phyloP scores from a whole-genome alignment of 1,140 invertebrate genomes.

The Drosophila grimshawi region DNA sequence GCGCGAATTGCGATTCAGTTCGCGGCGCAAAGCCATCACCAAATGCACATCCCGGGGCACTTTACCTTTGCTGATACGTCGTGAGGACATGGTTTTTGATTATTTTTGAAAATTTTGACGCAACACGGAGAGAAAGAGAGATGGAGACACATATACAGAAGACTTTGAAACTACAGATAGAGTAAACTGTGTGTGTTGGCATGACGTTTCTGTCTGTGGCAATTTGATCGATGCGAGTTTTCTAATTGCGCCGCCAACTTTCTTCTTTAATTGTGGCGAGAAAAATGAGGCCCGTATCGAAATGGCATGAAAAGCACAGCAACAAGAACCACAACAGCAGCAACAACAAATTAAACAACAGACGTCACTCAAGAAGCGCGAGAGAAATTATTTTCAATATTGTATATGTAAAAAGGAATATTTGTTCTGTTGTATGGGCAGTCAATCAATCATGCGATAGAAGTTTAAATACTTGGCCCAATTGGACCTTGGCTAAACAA shows the following conservation, averaged over 20 bases:
- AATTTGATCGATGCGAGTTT: conserved; percentile 79
- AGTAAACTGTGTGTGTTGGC: conserved; percentile 4
- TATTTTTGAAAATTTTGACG: conserved; percentile 6
- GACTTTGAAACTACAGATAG: conserved; percentile 30
- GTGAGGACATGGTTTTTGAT: conserved; percentile 41
- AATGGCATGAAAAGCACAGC: conserved; percentile 76
- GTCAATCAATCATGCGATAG: conserved; percentile 72
- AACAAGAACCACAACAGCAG: conserved; percentile 28
- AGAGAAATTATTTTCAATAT: conserved; percentile 63
- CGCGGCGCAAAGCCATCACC: conserved; percentile 28
- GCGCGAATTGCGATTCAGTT: conserved; percentile 47
- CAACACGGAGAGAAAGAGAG: not conserved
- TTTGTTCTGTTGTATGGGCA: conserved; percentile 51
- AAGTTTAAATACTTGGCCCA: conserved; percentile 66
- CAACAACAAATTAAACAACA: conserved; percentile 17
- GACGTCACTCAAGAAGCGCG: conserved; percentile 37
- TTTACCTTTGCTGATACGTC: not conserved
- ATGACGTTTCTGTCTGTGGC: conserved; percentile 52
- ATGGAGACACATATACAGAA: not conserved
- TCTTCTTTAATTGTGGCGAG: conserved; percentile 81
- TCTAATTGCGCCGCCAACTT: conserved; percentile 76
- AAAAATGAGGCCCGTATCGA: conserved; percentile 81
- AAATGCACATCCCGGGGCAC: conserved; percentile 27
- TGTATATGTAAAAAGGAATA: conserved; percentile 49
- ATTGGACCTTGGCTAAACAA: conserved; percentile 67